Conservation (phyloP, 2,113 vertebrate genomes). For the Prietella phreatophila region DNA sequence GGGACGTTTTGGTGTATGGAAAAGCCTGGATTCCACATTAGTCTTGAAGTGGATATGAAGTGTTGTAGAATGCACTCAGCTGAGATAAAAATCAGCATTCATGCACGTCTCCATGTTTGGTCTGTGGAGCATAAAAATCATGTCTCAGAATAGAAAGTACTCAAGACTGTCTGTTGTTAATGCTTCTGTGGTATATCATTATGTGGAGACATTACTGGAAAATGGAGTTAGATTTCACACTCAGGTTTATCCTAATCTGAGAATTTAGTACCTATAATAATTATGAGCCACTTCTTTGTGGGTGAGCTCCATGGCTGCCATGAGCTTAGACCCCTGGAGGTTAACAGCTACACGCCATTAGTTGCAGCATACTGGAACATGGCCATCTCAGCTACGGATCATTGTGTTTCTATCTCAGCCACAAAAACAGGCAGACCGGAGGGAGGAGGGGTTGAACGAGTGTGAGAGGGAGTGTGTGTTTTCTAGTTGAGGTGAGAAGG, state of each 20-base stretch:
- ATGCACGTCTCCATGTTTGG: slow-evolving; percentile 34
- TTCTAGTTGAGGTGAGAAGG: slow-evolving; percentile 16
- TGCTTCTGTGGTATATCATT: slow-evolving; percentile 10
- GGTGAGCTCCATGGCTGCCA: slow-evolving; percentile 40
- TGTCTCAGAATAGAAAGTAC: not conserved
- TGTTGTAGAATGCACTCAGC: slow-evolving; percentile 43
- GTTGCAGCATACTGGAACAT: slow-evolving; percentile 61
- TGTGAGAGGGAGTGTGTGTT: slow-evolving; percentile 15
- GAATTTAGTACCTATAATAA: not conserved
- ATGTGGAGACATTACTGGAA: slow-evolving; percentile 10
- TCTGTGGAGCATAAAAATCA: slow-evolving; percentile 25
- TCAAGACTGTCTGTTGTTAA: not conserved
- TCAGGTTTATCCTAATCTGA: slow-evolving; percentile 17
- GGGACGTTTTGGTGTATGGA: slow-evolving; percentile 33
- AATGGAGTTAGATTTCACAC: slow-evolving; percentile 14
- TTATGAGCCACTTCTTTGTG: slow-evolving; percentile 33
- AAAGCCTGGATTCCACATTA: slow-evolving; percentile 35
- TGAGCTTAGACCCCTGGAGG: slow-evolving; percentile 36
- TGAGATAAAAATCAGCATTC: slow-evolving; percentile 51
- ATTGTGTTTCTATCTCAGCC: slow-evolving; percentile 53
- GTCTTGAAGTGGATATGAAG: slow-evolving; percentile 36
- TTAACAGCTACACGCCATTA: slow-evolving; percentile 62
- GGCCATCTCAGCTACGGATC: slow-evolving; percentile 57
- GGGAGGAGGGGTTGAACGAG: not conserved
- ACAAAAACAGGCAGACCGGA: slow-evolving; percentile 26